Percentiles rank a stretch among this genome's conserved stretches.
These are phyloP conservation scores for Temnothorax longispinosus DNA, from an alignment of 1,140 invertebrate genomes.

Conservation along the genomic window DNA sequence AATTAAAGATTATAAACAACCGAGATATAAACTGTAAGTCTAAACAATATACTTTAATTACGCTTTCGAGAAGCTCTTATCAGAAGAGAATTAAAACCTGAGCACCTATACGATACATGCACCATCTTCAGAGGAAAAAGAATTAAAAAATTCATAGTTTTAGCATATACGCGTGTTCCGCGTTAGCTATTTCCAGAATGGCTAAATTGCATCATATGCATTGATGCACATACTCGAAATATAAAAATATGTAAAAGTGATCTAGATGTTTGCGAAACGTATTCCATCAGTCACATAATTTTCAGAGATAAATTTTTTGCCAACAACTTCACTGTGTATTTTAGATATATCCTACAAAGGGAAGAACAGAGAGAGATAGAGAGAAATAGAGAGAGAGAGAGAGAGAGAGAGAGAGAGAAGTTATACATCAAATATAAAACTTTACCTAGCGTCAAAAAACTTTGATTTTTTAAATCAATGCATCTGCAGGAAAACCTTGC, in stretches of 20 bases:
- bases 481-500: background rate
- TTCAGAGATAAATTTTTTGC: constrained; percentile 9
- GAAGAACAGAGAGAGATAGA: background rate
- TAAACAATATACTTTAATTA: background rate
- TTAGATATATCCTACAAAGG: background rate
- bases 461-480: constrained; percentile 23
- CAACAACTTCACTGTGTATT: constrained; percentile 4
- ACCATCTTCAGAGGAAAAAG: background rate
- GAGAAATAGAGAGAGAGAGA: background rate
- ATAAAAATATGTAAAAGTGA: constrained; percentile 2
- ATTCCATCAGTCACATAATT: background rate
- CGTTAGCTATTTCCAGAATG: background rate
- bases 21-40: background rate
- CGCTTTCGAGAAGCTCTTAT: background rate
- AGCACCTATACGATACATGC: background rate
- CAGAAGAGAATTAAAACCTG: background rate
- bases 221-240: background rate
- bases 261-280: constrained; percentile 18
- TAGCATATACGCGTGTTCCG: background rate
- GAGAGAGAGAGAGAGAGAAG: background rate
- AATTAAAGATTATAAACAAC: background rate
- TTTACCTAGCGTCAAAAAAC: background rate
- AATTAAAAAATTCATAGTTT: background rate
- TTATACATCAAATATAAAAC: constrained; percentile 18
- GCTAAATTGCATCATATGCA: background rate